Evolutionary conservation across 2,797 vertebrate genomes (phyloP).

Genomic region (Sebastiscus tertius): DNA sequence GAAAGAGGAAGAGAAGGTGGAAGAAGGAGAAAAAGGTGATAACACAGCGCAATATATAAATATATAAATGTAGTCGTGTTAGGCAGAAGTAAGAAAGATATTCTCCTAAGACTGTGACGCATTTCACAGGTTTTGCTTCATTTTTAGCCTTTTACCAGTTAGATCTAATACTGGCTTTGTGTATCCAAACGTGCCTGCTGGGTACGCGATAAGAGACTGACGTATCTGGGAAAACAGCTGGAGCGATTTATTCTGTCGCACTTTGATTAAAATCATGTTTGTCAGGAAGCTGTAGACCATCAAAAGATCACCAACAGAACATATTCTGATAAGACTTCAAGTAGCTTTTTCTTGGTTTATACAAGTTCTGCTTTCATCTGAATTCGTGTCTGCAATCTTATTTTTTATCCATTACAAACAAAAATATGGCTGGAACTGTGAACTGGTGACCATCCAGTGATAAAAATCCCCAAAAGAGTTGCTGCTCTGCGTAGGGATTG

Average conservation of each 20-base stretch:
- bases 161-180: not conserved
- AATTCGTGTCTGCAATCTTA: not conserved
- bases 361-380: not conserved
- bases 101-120: not conserved
- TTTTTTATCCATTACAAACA: not conserved
- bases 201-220: not conserved
- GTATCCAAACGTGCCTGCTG: not conserved
- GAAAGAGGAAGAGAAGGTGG: not conserved
- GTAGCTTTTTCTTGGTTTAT: not conserved
- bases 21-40: not conserved
- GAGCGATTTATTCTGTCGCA: not conserved
- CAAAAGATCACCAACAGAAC: not conserved
- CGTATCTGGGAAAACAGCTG: not conserved
- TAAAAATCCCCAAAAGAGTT: not conserved
- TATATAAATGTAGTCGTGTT: not conserved
- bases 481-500: not conserved
- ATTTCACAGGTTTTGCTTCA: not conserved
- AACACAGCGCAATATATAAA: not conserved
- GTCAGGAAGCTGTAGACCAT: constrained; percentile 9
- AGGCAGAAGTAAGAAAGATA: not conserved
- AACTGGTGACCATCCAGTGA: constrained; percentile 3
- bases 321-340: constrained; percentile 35
- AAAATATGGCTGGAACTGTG: not conserved
- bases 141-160: not conserved
- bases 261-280: constrained; percentile 19